Evolutionary conservation across 2,888 invertebrate genomes (phyloP).

Genomic region (Volucella zonaria): DNA sequence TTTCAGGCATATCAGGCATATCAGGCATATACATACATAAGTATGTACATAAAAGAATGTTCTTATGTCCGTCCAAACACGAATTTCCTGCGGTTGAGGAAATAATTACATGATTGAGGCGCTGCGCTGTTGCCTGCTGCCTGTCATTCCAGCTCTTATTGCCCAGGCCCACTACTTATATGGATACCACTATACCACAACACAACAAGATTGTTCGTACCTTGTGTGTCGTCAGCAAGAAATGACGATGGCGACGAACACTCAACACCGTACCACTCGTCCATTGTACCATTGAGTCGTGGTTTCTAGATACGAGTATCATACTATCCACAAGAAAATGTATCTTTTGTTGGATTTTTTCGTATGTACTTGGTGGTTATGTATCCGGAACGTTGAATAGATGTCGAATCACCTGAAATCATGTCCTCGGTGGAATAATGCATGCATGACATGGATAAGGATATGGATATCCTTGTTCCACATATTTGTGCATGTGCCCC

Average conservation of each 20-base stretch:
- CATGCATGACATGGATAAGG: neutral
- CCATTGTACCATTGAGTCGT: slow-evolving; percentile 1
- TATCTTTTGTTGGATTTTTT: slow-evolving; percentile 42
- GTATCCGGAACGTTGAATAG: slow-evolving; percentile 11
- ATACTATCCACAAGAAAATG: slow-evolving; percentile 37
- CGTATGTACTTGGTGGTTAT: slow-evolving; percentile 21
- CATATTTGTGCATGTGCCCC: slow-evolving; percentile 18
- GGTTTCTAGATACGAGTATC: slow-evolving; percentile 20
- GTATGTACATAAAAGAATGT: no score
- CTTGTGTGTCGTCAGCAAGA: slow-evolving; percentile 30
- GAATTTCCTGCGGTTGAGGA: slow-evolving; percentile 78
- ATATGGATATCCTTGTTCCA: slow-evolving; percentile 35
- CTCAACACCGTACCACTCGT: slow-evolving; percentile 45
- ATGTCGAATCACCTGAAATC: slow-evolving; percentile 40
- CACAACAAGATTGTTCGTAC: slow-evolving; percentile 31
- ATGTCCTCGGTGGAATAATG: neutral
- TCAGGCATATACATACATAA: neutral
- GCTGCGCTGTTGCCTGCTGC: slow-evolving; percentile 75
- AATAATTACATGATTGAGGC: slow-evolving; percentile 83
- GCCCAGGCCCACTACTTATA: neutral
- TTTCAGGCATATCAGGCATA: neutral
- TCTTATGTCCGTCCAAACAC: slow-evolving; percentile 55
- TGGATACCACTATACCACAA: slow-evolving; percentile 19
- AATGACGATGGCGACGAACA: slow-evolving; percentile 56
- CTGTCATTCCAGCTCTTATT: slow-evolving; percentile 37